Evolutionary conservation across 2,113 vertebrate genomes (phyloP), one percentile per base, ranked within the genome.

Genomic region (Ahaetulla prasina): DNA sequence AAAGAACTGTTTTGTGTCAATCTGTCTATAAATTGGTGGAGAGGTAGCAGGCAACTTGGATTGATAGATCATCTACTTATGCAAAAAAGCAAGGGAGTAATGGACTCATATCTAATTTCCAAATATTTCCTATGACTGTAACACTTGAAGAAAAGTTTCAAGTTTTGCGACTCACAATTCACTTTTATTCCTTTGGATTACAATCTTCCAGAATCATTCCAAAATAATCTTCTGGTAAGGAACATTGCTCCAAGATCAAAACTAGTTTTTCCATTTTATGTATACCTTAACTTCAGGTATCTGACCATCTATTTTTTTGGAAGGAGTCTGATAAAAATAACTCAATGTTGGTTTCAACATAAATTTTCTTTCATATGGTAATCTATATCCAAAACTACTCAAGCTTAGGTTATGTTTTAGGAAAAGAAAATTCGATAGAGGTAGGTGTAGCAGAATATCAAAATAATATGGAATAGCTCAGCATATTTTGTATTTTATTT

Each of bases 381-480:
- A 85, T 39, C 39, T 53, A 14, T 35, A 54, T 80, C 22, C 20
- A 52, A 53, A 90, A 47, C n/a, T 22, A 0, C 18, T 14, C 0
- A 89, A 86, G 92, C 8, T 0, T 47, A 88, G 88, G 93, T 93
- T 90, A 92, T 11, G 10, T 45, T 45, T 87, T 52, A 89, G 8
- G 91, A 49, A 16, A 94, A 92, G 5, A 90, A 94, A 91, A 88
- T 8, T 47, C 6, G 0, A 11, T 74, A 54, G 92, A 92, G 20
- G 23, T 12, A 57, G 68, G 54, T 8, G 85, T n/a, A 92, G 74
- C 5, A 45, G n/a, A 89, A 74, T 4, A 57, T 5, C 43, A 88
- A 94, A 95, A 90, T 23, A 90, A 86, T 14, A 57, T 11, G 10
- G 12, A 45, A 80, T 89, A 85, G 47, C n/a, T 87, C 92, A 93